Percentiles rank a stretch among this genome's conserved stretches.
phyloP scores from a whole-genome alignment of 1,140 invertebrate species.

The Charaxes varanes region DNA sequence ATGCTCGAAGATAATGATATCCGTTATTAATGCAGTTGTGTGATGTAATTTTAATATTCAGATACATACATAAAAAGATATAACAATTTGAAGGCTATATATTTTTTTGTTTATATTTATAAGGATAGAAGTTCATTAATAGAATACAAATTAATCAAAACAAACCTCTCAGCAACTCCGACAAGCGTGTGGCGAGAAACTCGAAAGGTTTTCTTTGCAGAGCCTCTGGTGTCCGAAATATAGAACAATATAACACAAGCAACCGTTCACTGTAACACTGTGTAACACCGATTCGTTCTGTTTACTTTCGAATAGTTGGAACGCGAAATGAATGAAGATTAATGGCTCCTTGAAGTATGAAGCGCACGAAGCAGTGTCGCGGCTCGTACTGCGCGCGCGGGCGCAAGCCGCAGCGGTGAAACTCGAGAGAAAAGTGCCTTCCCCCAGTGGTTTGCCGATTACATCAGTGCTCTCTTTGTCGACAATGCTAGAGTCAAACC shows the following conservation, averaged over 20 bases:
- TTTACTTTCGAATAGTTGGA: slow-evolving; percentile 24
- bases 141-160: slow-evolving; percentile 27
- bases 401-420: slow-evolving; percentile 41
- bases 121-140: slow-evolving; percentile 5
- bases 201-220: not conserved
- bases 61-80: no score
- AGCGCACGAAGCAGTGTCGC: slow-evolving; percentile 37
- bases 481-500: slow-evolving; percentile 23
- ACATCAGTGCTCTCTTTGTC: slow-evolving; percentile 55
- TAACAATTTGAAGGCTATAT: no score
- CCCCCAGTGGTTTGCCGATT: slow-evolving; percentile 42
- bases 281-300: slow-evolving; percentile 21
- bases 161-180: slow-evolving; percentile 55
- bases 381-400: slow-evolving; percentile 44
- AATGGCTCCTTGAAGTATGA: slow-evolving; percentile 14
- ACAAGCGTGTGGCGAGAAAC: slow-evolving; percentile 14
- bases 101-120: no score
- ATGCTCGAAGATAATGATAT: no score
- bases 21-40: no score
- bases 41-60: no score
- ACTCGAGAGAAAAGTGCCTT: slow-evolving; percentile 64
- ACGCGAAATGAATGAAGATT: slow-evolving; percentile 3
- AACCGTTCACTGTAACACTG: slow-evolving; percentile 21
- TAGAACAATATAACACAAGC: slow-evolving; percentile 21
- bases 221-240: slow-evolving; percentile 7